Base-by-base conservation (phyloP, 1,140 invertebrate species). In the Gonatopus flavifemur region DNA sequence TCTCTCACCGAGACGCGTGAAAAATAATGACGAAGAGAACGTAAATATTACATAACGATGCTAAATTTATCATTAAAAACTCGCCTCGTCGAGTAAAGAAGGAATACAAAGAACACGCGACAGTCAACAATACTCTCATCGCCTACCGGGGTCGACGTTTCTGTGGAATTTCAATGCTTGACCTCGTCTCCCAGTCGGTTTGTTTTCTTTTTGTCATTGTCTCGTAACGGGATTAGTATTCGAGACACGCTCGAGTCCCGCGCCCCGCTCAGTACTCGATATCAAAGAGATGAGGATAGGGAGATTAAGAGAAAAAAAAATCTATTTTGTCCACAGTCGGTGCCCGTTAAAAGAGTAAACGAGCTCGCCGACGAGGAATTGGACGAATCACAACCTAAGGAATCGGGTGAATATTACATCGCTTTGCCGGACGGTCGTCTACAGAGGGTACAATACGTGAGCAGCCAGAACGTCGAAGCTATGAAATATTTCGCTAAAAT, bases 401-500 rank as follows among this genome's bases (percentile, higher is more conserved):
- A 79, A 30, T 39, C 67, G 28, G 80, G 80, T 12, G 70, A 80
- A 19, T 82, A 82, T 61, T 82, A 79, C 61, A 67, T 82, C 6
- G 79, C 80, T 9, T 72, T 82, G 52, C 81, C 81, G 5, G 74
- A 74, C 52, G 81, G 81, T 8, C 62, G 76, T 21, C 64, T 82
- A 3, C 81, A 82, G 44, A 74, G 72, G 30, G 76, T 82, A 5
- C 69, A 68, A n/a, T 82, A 81, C 57, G 57, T 77, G 15, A 81
- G 79, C 28, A 69, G 69, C 4, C 70, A 80, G 47, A 73, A 82
- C 56, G 44, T 70, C 35, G 75, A 78, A 44, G 79, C 80, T 5
- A 82, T 82, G 80, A 80, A 71, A n/a, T 81, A 78, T 52, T 76
- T 78, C 15, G 80, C 81, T 7, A 76, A 76, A 42, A 76, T 82